Conservation (phyloP, 2,888 invertebrate species). For the Glyphotaelius pellucidus region DNA sequence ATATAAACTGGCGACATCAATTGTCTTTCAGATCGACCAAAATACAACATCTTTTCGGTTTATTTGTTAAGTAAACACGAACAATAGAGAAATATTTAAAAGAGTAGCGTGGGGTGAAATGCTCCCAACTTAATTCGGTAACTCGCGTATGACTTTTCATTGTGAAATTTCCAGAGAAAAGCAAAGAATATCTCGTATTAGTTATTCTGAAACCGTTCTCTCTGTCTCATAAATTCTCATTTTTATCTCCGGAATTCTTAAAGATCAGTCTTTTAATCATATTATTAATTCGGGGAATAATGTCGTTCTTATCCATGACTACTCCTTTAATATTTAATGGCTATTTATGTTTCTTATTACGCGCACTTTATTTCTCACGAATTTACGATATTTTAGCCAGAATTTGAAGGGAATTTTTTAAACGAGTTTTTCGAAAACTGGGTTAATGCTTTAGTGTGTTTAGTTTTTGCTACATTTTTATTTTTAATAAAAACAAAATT, state of each 20-base stretch:
- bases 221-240: not conserved
- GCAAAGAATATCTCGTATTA: not conserved
- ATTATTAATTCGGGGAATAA: not conserved
- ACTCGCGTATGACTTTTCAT: not conserved
- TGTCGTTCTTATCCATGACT: not conserved
- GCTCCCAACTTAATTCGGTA: not conserved
- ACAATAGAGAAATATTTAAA: not conserved
- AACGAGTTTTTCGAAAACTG: not conserved
- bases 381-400: not conserved
- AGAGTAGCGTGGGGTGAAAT: not conserved
- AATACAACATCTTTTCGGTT: no score
- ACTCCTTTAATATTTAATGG: not conserved
- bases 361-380: not conserved
- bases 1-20: no score
- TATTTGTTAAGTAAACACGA: no score
- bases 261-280: conserved; percentile 2
- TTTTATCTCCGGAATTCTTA: not conserved
- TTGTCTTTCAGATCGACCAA: no score
- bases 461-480: not conserved
- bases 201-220: not conserved
- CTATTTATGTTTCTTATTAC: not conserved
- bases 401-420: not conserved
- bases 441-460: not conserved
- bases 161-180: not conserved
- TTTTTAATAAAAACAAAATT: no score